A percentile compares a stretch with the other conserved stretches of the same genome.
phyloP scores from a whole-genome alignment of 2,797 vertebrate genomes.

The Pempheris klunzingeri region DNA sequence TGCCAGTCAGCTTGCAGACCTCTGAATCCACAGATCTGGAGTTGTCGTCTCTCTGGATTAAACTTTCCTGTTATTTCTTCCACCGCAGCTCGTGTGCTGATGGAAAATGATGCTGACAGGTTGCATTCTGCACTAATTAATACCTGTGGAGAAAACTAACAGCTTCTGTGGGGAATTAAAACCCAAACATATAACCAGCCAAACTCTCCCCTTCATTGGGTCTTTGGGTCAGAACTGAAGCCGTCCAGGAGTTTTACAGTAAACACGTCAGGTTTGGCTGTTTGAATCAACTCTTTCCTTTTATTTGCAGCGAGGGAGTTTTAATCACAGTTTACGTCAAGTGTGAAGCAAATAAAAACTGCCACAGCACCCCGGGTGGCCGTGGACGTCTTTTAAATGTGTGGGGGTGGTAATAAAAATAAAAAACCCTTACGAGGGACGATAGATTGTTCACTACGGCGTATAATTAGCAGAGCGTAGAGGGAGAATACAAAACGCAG shows the following conservation, averaged over 20 bases:
- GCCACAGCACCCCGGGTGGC: neutral
- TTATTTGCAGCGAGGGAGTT: neutral
- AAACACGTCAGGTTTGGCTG: neutral
- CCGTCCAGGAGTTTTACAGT: neutral
- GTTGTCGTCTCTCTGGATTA: too few species aligned
- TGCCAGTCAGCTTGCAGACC: too few species aligned
- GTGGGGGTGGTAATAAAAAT: constrained; percentile 23
- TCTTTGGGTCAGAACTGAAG: too few species aligned
- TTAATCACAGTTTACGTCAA: constrained; percentile 38
- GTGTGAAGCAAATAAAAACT: constrained; percentile 40
- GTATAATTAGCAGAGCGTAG: constrained; percentile 28
- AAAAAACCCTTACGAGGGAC: constrained; percentile 21
- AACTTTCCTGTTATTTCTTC: too few species aligned
- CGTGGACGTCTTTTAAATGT: neutral
- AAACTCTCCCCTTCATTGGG: too few species aligned
- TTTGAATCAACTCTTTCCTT: neutral
- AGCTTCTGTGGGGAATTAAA: neutral
- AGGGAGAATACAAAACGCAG: constrained; percentile 9
- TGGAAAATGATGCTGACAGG: too few species aligned
- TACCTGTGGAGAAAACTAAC: too few species aligned
- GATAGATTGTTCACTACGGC: constrained; percentile 24
- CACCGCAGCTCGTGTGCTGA: too few species aligned
- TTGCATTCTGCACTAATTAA: too few species aligned
- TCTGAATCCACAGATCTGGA: too few species aligned
- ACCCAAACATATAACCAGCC: too few species aligned